Evolutionary conservation across 2,888 invertebrate genomes (phyloP), one percentile per base, ranked within the genome.

Genomic region (Halictus ligatus): DNA sequence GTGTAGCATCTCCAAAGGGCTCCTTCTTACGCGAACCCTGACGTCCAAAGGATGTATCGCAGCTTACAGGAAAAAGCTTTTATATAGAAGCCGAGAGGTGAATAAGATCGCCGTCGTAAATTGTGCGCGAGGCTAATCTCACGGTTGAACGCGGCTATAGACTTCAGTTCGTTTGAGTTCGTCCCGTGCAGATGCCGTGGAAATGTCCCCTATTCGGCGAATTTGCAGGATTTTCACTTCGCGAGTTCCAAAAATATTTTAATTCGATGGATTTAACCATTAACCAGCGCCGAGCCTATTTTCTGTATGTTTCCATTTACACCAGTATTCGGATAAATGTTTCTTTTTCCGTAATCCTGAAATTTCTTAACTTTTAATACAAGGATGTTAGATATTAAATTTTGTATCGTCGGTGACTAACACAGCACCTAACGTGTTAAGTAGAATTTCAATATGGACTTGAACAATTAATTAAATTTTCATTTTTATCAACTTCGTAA

Each of bases 41-140:
- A 91, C 90, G 88, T 83, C 74, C 72, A 85, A 83, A 81, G 84
- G 80, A 93, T 93, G 92, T 94, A 94, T 94, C 93, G 92, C 92
- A 92, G 94, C 94, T 95, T 95, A 95, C 95, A 95, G 94, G 94
- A 92, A 95, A 95, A 95, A 95, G 95, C 95, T 95, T 95, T 95
- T 94, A 95, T 93, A 94, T 93, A 93, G 94, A 94, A 94, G 93
- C 94, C 91, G 84, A 89, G 90, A 92, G 91, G 92, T 94, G 94
- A 94, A 94, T 94, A 94, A 94, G 94, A 94, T 94, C 93, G 93
- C 84, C 91, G 92, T 92, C 94, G 94, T 95, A 95, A 95, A 95
- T 95, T 94, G 93, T 92, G 91, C 87, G 92, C 92, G 92, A 94
- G 93, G 92, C 94, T 95, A 95, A 95, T 95, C 95, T 94, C 88